Conservation (phyloP, 1,140 invertebrate genomes). For the Zaprionus inermis region DNA sequence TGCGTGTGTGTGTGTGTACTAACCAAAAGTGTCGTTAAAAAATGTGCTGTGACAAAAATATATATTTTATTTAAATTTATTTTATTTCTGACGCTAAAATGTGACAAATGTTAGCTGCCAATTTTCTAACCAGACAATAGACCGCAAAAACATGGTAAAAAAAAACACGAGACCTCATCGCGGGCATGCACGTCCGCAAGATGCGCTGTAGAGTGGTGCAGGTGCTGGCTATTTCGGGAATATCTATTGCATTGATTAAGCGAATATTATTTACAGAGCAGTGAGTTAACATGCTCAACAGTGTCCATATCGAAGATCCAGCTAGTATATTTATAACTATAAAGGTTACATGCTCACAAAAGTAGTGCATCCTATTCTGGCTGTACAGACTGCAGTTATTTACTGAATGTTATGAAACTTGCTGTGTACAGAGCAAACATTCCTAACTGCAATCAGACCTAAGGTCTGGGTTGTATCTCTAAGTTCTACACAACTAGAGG, state of each 20-base stretch:
- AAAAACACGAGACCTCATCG: neutral
- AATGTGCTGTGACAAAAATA: constrained; percentile 28
- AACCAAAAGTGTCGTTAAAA: constrained; percentile 29
- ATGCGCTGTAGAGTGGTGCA: neutral
- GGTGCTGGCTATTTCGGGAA: neutral
- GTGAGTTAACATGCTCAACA: neutral
- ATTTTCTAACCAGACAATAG: constrained; percentile 69
- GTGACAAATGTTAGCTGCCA: constrained; percentile 76
- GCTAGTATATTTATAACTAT: neutral
- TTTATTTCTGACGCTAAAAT: constrained; percentile 74
- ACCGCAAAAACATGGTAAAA: constrained; percentile 60
- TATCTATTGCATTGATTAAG: neutral
- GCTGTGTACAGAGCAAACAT: neutral
- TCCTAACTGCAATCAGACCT: neutral
- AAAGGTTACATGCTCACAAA: neutral
- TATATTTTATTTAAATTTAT: constrained; percentile 78
- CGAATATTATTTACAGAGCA: neutral
- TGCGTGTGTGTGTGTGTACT: constrained; percentile 15
- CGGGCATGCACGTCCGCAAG: neutral
- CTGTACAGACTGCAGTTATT: neutral
- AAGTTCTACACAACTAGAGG: neutral
- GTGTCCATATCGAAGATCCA: neutral
- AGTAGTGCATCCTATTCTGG: neutral
- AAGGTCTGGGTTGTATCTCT: neutral
- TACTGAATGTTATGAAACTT: neutral